Conservation (phyloP, 2,888 invertebrate species). For the Parnassius smintheus region DNA sequence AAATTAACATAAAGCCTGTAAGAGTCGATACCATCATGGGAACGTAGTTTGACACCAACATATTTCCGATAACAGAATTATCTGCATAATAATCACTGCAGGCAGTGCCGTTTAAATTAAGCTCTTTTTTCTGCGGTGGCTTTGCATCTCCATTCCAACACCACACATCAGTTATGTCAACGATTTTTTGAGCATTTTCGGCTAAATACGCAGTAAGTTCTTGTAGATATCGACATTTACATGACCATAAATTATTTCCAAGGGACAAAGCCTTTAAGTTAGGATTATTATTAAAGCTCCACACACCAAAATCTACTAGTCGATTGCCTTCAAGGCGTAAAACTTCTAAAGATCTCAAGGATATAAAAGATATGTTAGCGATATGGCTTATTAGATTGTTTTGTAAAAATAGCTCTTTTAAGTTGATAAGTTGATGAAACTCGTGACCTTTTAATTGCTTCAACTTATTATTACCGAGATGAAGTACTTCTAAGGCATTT, state of each 20-base stretch:
- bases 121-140: constrained; percentile 88
- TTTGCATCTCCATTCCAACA: constrained; percentile 89
- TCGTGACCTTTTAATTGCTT: constrained; percentile 90
- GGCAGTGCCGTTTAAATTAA: constrained; percentile 91
- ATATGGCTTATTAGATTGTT: constrained; percentile 91
- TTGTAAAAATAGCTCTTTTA: constrained; percentile 92
- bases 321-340: constrained; percentile 92
- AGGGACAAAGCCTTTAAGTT: constrained; percentile 88
- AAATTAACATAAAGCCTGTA: constrained; percentile 87
- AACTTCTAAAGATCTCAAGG: constrained; percentile 88
- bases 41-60: constrained; percentile 91
- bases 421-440: constrained; percentile 89
- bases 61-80: constrained; percentile 90
- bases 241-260: constrained; percentile 93
- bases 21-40: constrained; percentile 91
- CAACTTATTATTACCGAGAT: constrained; percentile 92
- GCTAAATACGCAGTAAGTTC: constrained; percentile 91
- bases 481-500: constrained; percentile 88
- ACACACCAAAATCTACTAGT: constrained; percentile 89
- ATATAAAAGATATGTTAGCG: constrained; percentile 89
- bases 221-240: constrained; percentile 93
- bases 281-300: constrained; percentile 86
- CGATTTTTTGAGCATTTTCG: constrained; percentile 89
- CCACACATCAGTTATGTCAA: constrained; percentile 89
- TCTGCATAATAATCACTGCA: constrained; percentile 93